phyloP scores from a whole-genome alignment of 2,113 vertebrate genomes.

The Tetrax tetrax region DNA sequence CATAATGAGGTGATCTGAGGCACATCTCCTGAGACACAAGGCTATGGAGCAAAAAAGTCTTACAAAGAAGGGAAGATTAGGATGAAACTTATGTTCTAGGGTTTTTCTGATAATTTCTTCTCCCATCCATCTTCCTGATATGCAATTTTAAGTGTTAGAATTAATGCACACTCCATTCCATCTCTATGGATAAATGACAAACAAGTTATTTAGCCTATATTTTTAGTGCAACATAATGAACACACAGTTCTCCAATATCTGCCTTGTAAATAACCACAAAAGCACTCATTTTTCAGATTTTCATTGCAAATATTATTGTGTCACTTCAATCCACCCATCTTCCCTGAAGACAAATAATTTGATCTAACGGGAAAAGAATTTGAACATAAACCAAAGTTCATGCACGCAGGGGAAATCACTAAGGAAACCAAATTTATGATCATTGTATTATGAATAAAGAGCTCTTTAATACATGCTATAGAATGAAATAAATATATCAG shows the following conservation, averaged over 20 bases:
- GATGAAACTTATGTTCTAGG: not conserved
- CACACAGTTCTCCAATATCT: not conserved
- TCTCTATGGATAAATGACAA: not conserved
- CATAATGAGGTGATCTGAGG: not conserved
- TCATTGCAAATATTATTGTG: conserved; percentile 14
- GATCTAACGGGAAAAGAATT: conserved; percentile 36
- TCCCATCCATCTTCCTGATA: not conserved
- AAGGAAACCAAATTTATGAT: conserved; percentile 41
- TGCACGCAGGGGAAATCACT: conserved; percentile 10
- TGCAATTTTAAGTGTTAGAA: not conserved
- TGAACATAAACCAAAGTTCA: conserved; percentile 38
- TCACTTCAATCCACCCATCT: conserved; percentile 5
- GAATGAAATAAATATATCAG: not conserved
- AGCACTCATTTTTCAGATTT: conserved; percentile 28
- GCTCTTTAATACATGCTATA: not conserved
- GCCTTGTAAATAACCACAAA: conserved; percentile 32
- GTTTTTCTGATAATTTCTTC: not conserved
- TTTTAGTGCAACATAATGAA: conserved; percentile 10
- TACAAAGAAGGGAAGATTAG: not conserved
- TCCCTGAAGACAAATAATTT: conserved; percentile 45
- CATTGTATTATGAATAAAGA: not conserved
- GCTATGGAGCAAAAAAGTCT: not conserved
- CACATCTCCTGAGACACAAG: not conserved
- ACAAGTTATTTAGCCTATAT: not conserved
- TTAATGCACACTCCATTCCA: not conserved